A percentile compares a stretch with the other conserved stretches of the same genome.
phyloP scores from a whole-genome alignment of 2,113 vertebrate species.

The Protobothrops mucrosquamatus region DNA sequence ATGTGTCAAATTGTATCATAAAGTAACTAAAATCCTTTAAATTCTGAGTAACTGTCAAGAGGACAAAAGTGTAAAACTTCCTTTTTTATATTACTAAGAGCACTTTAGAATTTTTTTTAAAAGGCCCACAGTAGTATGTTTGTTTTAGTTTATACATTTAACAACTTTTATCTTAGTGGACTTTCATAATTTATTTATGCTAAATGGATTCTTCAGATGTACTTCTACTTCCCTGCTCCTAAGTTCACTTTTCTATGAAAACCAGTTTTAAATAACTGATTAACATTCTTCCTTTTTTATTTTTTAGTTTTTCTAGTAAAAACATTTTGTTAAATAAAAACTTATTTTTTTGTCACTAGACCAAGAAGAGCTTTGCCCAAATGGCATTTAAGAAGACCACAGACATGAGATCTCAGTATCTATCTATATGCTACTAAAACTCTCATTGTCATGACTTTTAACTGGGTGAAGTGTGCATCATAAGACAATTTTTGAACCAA shows the following conservation, averaged over 20 bases:
- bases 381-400: background rate
- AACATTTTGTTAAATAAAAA: background rate
- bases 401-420: background rate
- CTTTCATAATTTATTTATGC: background rate
- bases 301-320: background rate
- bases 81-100: background rate
- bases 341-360: background rate
- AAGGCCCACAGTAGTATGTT: background rate
- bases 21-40: background rate
- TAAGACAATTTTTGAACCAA: background rate
- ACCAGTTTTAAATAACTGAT: background rate
- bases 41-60: background rate
- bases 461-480: background rate
- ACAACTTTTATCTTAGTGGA: background rate
- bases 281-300: background rate
- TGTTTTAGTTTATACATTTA: background rate
- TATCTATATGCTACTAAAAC: background rate
- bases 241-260: background rate
- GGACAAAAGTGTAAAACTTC: accelerated
- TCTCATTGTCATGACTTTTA: background rate
- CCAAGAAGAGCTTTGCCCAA: background rate
- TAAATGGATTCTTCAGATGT: background rate
- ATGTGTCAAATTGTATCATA: background rate
- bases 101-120: background rate
- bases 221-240: background rate